Percentiles rank a stretch among this genome's conserved stretches.
Conservation (phyloP, 2,113 vertebrate species). For the Albula glossodonta region DNA sequence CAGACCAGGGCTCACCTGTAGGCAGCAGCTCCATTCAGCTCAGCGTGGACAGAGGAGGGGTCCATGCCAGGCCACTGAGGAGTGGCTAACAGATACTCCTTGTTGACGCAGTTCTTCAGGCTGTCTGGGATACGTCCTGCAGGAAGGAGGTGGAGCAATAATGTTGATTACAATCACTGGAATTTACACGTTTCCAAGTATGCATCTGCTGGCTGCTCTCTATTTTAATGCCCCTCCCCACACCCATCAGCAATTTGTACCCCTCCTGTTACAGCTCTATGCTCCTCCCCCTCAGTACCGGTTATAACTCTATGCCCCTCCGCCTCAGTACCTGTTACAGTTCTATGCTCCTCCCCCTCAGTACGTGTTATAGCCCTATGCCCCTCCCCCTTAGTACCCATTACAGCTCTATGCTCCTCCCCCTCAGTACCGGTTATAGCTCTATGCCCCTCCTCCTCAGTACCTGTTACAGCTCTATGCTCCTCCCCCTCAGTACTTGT, state of each 20-base stretch:
- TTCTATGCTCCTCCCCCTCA: not conserved
- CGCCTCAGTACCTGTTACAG: not conserved
- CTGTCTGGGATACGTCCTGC: conserved; percentile 72
- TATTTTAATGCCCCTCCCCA: not conserved
- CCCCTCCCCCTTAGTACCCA: conserved; percentile 56
- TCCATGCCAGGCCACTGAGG: conserved; percentile 73
- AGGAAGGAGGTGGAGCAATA: not conserved
- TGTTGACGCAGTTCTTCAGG: conserved; percentile 77
- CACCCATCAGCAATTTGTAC: too few species aligned
- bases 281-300: not conserved
- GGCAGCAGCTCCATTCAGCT: conserved; percentile 67
- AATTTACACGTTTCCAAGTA: not conserved
- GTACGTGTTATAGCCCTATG: not conserved
- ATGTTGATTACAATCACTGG: not conserved
- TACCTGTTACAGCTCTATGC: not conserved
- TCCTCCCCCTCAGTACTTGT: not conserved
- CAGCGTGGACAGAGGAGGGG: conserved; percentile 65
- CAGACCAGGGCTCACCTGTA: conserved; percentile 61
- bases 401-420: not conserved
- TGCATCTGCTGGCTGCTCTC: too few species aligned
- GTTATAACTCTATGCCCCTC: not conserved
- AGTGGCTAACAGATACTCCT: conserved; percentile 73
- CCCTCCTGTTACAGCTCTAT: not conserved
- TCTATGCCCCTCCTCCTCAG: not conserved
- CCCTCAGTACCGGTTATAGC: not conserved